Base-by-base conservation (phyloP, 2,113 vertebrate species). In the Limnothrissa miodon region DNA sequence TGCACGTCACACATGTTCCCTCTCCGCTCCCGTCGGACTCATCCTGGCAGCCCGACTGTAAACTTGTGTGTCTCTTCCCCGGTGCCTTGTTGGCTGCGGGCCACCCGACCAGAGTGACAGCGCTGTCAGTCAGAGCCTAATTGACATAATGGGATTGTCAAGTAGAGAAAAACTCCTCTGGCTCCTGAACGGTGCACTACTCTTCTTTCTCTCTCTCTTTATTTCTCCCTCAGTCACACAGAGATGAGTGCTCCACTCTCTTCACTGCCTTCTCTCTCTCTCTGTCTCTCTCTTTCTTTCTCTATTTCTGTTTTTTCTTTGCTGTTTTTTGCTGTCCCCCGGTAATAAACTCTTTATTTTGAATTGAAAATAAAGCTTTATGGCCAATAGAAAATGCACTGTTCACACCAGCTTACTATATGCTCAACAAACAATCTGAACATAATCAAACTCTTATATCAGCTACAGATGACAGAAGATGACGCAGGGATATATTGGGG, bases 121-220 rank as follows among this genome's bases (percentile, higher is more conserved):
- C 13, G 4, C 62, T 83, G 82, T 84, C 74, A 81, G 42, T 84
- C 82, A 82, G 85, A 70, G 29, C 36, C 80, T 87, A 82, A 85
- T 87, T 87, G 83, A 84, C 81, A 80, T 81, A 83, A 82, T 82
- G 80, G 81, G 78, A 83, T 74, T 87, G 86, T 87, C 81, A 85
- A 80, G 62, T 23, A 74, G 29, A 74, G 66, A 74, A 74, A 74
- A 74, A 74, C 66, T 74, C 66, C 29, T 36, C 29, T 70, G 62
- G 62, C 62, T 42, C 62, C 62, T 36, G 51, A 53, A 4, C 6
- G 21, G 51, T 56, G 51, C 1, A 19, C 19, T 6, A 19, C 0
- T 1, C 1, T 19, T 4, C 15, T 1, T 19, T 19, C 25, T 29
- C 8, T 9, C 1, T 7, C 7, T 1, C 25, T 33, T 0, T 29